Conservation (phyloP, 2,113 vertebrate genomes). For the Otus sunia region DNA sequence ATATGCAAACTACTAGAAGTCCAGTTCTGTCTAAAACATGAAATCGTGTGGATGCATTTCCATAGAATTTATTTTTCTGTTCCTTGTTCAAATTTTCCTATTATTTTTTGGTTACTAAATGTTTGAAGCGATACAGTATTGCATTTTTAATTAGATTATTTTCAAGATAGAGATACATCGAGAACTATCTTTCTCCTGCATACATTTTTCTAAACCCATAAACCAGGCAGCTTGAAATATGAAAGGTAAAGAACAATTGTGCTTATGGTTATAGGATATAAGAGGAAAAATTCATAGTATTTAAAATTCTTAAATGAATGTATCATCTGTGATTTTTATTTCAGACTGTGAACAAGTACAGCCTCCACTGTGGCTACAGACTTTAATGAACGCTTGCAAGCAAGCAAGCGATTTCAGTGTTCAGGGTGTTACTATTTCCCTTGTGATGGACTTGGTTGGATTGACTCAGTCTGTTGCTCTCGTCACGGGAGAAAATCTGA, state of each 20-base stretch:
- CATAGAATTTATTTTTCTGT: neutral
- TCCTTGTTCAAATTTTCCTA: neutral
- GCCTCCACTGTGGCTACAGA: conserved; percentile 90
- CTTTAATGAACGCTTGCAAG: conserved; percentile 92
- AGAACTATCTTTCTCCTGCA: neutral
- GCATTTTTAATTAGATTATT: neutral
- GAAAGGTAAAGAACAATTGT: neutral
- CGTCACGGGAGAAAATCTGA: conserved; percentile 87
- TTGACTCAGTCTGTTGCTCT: conserved; percentile 92
- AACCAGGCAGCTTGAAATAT: neutral
- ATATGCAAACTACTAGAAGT: neutral
- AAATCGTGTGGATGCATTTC: neutral
- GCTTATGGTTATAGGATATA: neutral
- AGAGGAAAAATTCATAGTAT: neutral
- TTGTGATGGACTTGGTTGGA: conserved; percentile 96
- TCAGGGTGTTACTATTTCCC: conserved; percentile 88
- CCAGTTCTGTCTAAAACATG: neutral
- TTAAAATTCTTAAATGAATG: neutral
- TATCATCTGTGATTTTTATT: conserved; percentile 33
- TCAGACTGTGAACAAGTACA: conserved; percentile 86
- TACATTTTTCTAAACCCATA: neutral
- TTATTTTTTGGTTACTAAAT: neutral
- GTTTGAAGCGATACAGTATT: neutral
- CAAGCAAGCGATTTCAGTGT: conserved; percentile 86
- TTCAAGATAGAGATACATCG: neutral